Base-by-base conservation (phyloP, 2,888 invertebrate genomes). In the Crocallis elinguaria region DNA sequence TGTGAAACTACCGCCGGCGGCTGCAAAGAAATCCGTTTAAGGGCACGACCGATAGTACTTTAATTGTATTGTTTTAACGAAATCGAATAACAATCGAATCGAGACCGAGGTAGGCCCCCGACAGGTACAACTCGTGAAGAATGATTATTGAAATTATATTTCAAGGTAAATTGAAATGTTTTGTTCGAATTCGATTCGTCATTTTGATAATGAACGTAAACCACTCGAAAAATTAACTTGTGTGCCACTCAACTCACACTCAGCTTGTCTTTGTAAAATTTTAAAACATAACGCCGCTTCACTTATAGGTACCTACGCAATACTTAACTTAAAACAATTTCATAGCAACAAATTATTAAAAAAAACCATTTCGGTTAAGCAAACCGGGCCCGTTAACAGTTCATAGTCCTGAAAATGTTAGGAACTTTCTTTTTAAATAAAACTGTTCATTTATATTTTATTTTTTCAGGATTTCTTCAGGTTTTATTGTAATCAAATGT, bases 1-100 rank as follows among this genome's bases (percentile, higher is more conserved):
- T 82, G 74, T 66, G 77, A 71, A 76, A 80, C 58, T 52, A 48
- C 45, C 43, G 65, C 64, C 61, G 49, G 33, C 43, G 52, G 57
- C 59, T 36, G 41, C 54, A 62, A 37, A 49, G 50, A 35, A 57
- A 59, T 55, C 49, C 56, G 30, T 61, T 64, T 64, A 64, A 63
- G 58, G 57, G 64, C 65, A 67, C 58, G 64, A 63, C 56, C 54
- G 55, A 60, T 58, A 49, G 35, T 11, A 39, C 23, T 61, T 59
- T 60, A 63, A 65, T 63, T 59, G 65, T 62, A 57, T 61, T 57
- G 60, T 62, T 57, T 54, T 42, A 44, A 43, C 17, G 30, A 39
- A 48, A 54, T 50, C 43, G 50, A 55, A 46, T 49, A 49, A 53
- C 55, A 53, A 60, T 63, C 56, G 56, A 17, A 54, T 44, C 53